Evolutionary conservation across 2,113 vertebrate species (phyloP).

Genomic region (Calidris pygmaea): DNA sequence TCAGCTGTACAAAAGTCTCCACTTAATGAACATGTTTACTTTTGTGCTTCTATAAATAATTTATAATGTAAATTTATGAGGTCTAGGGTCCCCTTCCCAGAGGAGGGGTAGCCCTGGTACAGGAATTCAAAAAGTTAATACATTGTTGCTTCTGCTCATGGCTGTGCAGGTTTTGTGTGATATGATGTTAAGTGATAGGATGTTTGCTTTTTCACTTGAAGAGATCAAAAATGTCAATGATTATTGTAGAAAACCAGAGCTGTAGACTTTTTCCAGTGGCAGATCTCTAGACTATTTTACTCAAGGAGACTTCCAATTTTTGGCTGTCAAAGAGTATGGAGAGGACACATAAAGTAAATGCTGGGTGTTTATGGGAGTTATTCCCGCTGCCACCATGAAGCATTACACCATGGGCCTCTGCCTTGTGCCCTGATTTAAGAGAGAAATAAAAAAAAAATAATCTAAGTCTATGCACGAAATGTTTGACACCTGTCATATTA

Average conservation of each 20-base stretch:
- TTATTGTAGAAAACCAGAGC: not conserved
- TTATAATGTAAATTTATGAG: not conserved
- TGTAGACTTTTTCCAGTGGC: not conserved
- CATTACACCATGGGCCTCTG: accelerated
- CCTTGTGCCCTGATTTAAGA: not conserved
- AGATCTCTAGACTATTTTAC: not conserved
- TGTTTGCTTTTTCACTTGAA: not conserved
- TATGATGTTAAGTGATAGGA: not conserved
- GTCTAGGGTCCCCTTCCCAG: not conserved
- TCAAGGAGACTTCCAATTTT: not conserved
- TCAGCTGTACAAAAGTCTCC: not conserved
- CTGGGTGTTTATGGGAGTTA: not conserved
- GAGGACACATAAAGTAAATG: not conserved
- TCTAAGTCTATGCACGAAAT: not conserved
- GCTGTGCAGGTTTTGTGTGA: not conserved
- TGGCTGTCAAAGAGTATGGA: not conserved
- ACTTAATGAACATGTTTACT: not conserved
- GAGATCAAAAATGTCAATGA: not conserved
- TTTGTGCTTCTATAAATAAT: not conserved
- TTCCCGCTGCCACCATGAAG: not conserved
- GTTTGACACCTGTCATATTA: not conserved
- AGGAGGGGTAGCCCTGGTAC: not conserved
- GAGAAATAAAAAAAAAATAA: not conserved
- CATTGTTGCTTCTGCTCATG: not conserved
- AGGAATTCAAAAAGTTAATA: not conserved